A percentile compares a stretch with the other conserved stretches of the same genome.
Evolutionary conservation across 2,797 vertebrate genomes (phyloP).

Genomic region (Vespertilio murinus): DNA sequence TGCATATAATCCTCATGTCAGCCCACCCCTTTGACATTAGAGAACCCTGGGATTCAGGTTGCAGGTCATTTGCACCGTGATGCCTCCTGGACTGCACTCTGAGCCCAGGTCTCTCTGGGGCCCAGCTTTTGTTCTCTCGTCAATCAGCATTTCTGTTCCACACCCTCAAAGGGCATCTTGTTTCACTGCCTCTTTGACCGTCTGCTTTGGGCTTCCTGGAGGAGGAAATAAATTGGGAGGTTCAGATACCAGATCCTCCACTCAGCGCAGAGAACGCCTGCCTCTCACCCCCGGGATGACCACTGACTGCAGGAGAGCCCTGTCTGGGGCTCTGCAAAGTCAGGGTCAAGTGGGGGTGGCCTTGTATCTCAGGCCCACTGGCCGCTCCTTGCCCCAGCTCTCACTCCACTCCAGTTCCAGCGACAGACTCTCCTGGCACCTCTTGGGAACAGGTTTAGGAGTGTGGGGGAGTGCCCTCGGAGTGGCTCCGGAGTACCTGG

Average conservation of each 20-base stretch:
- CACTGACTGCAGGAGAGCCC: neutral
- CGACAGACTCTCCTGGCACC: neutral
- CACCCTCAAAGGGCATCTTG: neutral
- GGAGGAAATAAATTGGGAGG: neutral
- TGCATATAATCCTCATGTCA: neutral
- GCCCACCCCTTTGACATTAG: neutral
- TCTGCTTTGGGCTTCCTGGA: neutral
- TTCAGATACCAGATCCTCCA: neutral
- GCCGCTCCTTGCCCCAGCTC: neutral
- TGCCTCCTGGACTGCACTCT: neutral
- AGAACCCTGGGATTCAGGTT: neutral
- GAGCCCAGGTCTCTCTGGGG: neutral
- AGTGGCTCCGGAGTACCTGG: constrained; percentile 71
- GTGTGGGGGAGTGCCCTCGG: neutral
- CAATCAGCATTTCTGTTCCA: neutral
- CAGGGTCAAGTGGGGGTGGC: neutral
- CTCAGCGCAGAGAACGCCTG: neutral
- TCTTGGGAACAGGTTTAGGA: neutral
- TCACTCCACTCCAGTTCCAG: neutral
- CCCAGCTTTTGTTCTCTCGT: neutral
- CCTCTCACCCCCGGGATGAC: neutral
- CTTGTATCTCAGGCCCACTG: neutral
- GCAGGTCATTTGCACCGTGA: neutral
- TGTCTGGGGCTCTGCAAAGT: neutral
- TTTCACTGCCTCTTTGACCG: neutral